Evolutionary conservation across 2,888 invertebrate genomes (phyloP), one percentile per base, ranked within the genome.

Genomic region (Hirtodrosophila duncani): DNA sequence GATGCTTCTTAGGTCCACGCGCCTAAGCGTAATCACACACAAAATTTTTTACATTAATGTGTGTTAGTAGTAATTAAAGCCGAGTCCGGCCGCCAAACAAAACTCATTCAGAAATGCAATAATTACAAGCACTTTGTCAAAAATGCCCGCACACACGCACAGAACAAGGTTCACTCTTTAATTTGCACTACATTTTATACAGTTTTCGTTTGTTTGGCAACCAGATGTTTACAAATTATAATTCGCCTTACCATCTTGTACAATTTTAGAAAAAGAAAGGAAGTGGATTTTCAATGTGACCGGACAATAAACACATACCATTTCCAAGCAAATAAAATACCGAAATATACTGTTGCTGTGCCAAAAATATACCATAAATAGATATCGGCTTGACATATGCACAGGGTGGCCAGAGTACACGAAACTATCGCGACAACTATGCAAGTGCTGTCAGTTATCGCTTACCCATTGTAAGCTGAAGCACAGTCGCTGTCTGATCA

Each of bases 1-100:
- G 91, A 90, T 99, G 99, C 91, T 99, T 98, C 89, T 98, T 98
- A 33, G 98, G 98, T 88, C 99, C 99, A 89, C 99, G 95, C 89
- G 96, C 97, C 98, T 96, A 87, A 10, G 88, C 87, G 65, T 64
- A 66, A 9, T 20, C 3, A 8, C 41, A 34, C 8, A 37, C 26
- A 11, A 23, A 29, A 7, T n/a, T 23, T 6, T 13, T n/a, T 4
- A 18, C 20, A 36, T 21, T n/a, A 4, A 13, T 21, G 3, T 13
- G n/a, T 10, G n/a, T 8, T 13, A 24, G n/a, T 13, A 0, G 21
- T 11, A 14, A 16, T 33, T 16, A n/a, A 26, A 18, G 6, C 2
- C 7, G 1, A 5, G 7, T 23, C 6, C 8, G 26, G 14, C 24
- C 13, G 3, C 18, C 9, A 16, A 21, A 7, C 4, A 6, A 34